A percentile compares a stretch with the other conserved stretches of the same genome.
Conservation (phyloP, 2,888 invertebrate species). For the Drosophila cognata region DNA sequence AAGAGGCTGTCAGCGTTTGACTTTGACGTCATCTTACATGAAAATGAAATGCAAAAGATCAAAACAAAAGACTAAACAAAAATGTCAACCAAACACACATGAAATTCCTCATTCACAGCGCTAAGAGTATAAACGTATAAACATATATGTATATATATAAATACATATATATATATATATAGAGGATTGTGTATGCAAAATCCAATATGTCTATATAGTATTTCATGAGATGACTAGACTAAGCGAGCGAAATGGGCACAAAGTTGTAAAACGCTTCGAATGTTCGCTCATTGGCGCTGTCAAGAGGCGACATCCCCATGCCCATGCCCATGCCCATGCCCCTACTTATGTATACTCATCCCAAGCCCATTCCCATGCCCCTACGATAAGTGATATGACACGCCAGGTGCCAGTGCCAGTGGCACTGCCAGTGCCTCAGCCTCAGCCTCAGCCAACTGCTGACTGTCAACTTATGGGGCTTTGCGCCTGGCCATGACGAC, state of each 20-base stretch:
- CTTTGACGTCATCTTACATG: constrained; percentile 80
- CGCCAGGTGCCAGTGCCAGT: constrained; percentile 82
- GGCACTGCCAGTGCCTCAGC: constrained; percentile 32
- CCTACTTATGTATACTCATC: too few relatives aligned
- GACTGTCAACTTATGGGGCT: constrained; percentile 72
- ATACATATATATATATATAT: constrained; percentile 1
- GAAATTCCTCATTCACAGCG: constrained; percentile 24
- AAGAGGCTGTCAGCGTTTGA: constrained; percentile 81
- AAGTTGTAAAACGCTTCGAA: constrained; percentile 84
- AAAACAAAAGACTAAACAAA: constrained; percentile 52
- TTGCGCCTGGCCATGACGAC: constrained; percentile 78
- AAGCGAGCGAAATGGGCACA: constrained; percentile 80
- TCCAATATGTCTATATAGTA: constrained; percentile 80
- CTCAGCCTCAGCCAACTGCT: constrained; percentile 48
- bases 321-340: constrained; percentile 30
- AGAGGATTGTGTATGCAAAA: constrained; percentile 55
- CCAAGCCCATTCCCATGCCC: constrained; percentile 16
- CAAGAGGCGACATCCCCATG: constrained; percentile 70
- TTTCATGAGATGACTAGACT: constrained; percentile 66
- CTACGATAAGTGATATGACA: constrained; percentile 82
- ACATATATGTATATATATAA: constrained; percentile 23
- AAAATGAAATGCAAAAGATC: constrained; percentile 77
- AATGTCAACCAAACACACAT: constrained; percentile 5
- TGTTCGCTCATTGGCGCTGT: constrained; percentile 85
- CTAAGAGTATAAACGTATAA: constrained; percentile 35